Conservation (phyloP, 2,113 vertebrate species). For the Malurus alboscapulatus region DNA sequence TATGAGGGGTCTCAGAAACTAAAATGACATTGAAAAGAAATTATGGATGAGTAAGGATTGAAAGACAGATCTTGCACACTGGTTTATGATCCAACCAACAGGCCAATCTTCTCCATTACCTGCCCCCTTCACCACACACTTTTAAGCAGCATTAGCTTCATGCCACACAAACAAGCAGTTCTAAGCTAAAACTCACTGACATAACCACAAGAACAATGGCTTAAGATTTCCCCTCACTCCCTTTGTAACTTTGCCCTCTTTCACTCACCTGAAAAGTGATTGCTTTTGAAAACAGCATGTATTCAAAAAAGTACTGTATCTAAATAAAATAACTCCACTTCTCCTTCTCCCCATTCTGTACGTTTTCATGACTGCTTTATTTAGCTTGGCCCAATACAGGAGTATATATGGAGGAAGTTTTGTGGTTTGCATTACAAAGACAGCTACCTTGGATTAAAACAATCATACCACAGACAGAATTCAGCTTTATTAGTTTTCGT, state of each 20-base stretch:
- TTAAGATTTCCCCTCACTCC: accelerated
- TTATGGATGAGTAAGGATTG: not conserved
- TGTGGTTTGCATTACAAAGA: not conserved
- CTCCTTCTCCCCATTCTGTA: not conserved
- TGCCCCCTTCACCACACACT: not conserved
- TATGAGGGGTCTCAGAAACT: not conserved
- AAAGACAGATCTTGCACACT: not conserved
- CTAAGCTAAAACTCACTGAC: not conserved
- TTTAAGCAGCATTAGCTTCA: not conserved
- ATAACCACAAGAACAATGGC: accelerated
- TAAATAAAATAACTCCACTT: not conserved
- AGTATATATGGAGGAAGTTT: not conserved
- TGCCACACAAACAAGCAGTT: accelerated
- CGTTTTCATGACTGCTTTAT: not conserved
- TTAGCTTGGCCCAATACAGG: not conserved
- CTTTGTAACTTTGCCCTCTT: not conserved
- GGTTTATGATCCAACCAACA: not conserved
- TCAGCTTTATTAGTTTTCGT: not conserved
- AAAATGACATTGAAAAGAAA: not conserved
- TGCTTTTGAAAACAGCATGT: not conserved
- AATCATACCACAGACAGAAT: not conserved
- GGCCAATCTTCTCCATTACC: not conserved
- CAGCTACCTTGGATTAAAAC: not conserved
- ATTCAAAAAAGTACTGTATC: not conserved
- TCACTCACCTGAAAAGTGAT: not conserved